These are phyloP conservation scores for Phenacoccus solenopsis DNA, from an alignment of 1,140 invertebrate species.

Conservation along the genomic window DNA sequence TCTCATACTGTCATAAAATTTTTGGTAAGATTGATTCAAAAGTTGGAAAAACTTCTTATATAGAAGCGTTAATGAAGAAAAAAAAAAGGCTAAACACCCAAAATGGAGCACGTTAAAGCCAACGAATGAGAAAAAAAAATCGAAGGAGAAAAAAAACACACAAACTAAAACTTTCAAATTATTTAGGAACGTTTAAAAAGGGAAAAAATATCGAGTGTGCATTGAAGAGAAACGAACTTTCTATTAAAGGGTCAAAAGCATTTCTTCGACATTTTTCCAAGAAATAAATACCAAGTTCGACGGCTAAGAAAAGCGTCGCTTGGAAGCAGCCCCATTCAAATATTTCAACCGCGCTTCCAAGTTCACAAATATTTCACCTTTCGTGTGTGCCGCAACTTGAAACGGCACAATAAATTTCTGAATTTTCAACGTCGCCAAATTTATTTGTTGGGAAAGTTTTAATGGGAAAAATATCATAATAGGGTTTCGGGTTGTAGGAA, in stretches of 20 bases:
- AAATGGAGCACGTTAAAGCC: no score
- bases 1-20: no score
- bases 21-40: no score
- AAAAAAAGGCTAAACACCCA: no score
- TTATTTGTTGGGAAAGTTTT: neutral
- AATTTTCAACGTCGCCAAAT: neutral
- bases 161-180: no score
- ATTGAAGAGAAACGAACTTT: conserved; percentile 1
- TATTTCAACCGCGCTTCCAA: neutral
- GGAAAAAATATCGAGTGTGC: neutral
- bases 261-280: neutral
- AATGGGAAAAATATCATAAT: conserved; percentile 3
- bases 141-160: neutral
- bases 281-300: neutral
- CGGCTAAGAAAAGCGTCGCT: neutral
- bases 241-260: neutral
- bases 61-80: no score
- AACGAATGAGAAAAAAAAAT: no score
- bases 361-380: neutral
- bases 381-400: neutral
- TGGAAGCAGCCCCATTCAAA: neutral
- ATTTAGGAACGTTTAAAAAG: neutral
- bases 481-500: neutral
- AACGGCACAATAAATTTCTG: neutral
- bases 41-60: no score